Conservation (phyloP, 1,140 invertebrate genomes). For the Batillaria attramentaria region DNA sequence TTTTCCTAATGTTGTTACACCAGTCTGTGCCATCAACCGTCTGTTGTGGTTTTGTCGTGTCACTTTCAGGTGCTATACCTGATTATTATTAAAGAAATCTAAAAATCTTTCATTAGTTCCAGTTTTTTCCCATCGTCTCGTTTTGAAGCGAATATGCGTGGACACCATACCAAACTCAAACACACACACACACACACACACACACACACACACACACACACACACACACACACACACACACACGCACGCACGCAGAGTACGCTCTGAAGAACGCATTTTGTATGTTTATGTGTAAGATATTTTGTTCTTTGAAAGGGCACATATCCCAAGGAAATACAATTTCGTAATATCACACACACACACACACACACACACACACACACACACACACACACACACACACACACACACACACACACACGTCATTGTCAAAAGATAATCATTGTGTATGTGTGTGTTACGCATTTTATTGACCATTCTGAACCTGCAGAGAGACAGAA, state of each 20-base stretch:
- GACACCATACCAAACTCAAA: not conserved
- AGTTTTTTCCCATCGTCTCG: not conserved
- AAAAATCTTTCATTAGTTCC: not conserved
- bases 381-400: constrained; percentile 23
- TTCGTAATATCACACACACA: not conserved
- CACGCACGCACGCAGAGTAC: not conserved
- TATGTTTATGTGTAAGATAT: too few relatives aligned
- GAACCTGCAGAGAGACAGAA: too few relatives aligned
- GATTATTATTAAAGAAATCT: not conserved
- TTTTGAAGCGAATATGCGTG: not conserved
- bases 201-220: constrained; percentile 9
- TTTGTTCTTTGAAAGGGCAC: too few relatives aligned
- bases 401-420: not conserved
- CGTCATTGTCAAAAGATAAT: not conserved
- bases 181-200: not conserved
- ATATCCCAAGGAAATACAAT: not conserved
- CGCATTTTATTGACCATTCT: too few relatives aligned
- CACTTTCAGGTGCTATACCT: not conserved
- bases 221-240: constrained; percentile 11
- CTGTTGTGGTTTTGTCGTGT: not conserved
- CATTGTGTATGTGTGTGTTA: constrained; percentile 17
- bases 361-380: constrained; percentile 16
- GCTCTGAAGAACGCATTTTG: not conserved
- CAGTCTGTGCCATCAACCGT: too few relatives aligned
- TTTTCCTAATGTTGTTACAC: too few relatives aligned